These are phyloP conservation scores for Campylomormyrus tamandua DNA, from an alignment of 2,113 vertebrate species.

Conservation along the genomic window DNA sequence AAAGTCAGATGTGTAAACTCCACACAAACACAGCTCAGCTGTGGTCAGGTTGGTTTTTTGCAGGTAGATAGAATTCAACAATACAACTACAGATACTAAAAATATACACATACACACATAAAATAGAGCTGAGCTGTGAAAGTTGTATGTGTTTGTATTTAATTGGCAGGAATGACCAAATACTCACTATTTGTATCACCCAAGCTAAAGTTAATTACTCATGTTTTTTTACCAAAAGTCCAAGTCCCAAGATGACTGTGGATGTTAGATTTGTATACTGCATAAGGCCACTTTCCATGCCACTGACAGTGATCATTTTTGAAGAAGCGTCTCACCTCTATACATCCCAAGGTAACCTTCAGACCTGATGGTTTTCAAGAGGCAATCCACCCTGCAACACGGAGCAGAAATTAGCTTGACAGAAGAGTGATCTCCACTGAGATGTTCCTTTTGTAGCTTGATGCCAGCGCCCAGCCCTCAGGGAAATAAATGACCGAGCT, in stretches of 20 bases:
- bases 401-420: background rate
- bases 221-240: background rate
- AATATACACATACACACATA: background rate
- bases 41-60: background rate
- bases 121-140: background rate
- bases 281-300: background rate
- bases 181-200: background rate
- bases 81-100: background rate
- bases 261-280: background rate
- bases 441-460: no score
- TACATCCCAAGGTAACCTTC: slow-evolving; percentile 81
- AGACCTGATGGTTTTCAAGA: slow-evolving; percentile 67
- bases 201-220: background rate
- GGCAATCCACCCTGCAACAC: slow-evolving; percentile 68
- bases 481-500: background rate
- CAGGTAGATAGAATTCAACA: background rate
- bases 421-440: background rate
- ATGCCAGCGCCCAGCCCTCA: background rate
- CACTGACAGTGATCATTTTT: background rate
- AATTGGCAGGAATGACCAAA: background rate
- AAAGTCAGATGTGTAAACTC: background rate
- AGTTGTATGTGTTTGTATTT: background rate
- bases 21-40: background rate
- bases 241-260: background rate
- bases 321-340: slow-evolving; percentile 59